A percentile compares a stretch with the other conserved stretches of the same genome.
Conservation (phyloP, 2,113 vertebrate genomes). For the Pica pica region DNA sequence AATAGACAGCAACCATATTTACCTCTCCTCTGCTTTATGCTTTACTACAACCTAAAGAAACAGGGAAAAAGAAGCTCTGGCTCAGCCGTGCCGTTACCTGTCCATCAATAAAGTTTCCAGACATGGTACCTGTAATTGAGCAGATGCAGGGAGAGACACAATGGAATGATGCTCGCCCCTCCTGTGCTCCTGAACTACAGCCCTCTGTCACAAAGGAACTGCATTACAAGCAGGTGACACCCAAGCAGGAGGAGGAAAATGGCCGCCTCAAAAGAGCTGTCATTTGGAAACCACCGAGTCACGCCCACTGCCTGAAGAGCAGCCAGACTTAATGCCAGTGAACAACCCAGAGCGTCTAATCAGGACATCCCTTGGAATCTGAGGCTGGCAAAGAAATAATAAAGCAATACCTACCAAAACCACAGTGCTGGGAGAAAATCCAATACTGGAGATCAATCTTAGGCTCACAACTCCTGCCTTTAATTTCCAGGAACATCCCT, state of each 20-base stretch:
- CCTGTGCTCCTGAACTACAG: neutral
- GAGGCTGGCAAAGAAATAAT: neutral
- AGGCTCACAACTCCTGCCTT: neutral
- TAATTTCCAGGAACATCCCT: neutral
- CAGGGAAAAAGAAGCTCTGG: neutral
- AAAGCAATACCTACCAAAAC: neutral
- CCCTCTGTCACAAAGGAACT: neutral
- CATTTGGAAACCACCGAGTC: neutral
- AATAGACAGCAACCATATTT: neutral
- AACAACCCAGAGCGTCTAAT: neutral
- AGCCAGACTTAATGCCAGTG: accelerated
- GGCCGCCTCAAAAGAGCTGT: neutral
- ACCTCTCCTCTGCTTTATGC: neutral
- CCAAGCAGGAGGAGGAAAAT: neutral
- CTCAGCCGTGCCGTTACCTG: neutral
- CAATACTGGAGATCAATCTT: accelerated
- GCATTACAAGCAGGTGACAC: neutral
- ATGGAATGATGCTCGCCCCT: neutral
- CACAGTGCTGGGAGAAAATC: neutral
- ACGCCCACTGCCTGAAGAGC: neutral
- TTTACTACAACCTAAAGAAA: neutral
- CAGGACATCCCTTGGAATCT: neutral
- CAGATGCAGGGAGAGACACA: neutral
- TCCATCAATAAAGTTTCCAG: neutral
- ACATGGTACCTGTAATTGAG: neutral